Conservation (phyloP, 2,113 vertebrate genomes). For the Myxocyprinus asiaticus region DNA sequence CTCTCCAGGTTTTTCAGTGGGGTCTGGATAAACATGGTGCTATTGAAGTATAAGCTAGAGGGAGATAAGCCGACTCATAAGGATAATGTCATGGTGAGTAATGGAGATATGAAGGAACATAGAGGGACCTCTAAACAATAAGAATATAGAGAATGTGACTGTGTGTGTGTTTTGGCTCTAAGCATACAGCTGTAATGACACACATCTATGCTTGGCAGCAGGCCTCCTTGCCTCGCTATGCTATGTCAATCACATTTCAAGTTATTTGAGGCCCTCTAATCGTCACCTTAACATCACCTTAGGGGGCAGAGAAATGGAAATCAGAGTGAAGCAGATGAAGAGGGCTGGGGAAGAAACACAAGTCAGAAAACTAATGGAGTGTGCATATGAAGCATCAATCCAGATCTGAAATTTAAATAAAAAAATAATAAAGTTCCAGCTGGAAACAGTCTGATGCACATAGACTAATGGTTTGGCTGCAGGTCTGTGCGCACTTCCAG, state of each 20-base stretch:
- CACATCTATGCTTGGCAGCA: constrained; percentile 14
- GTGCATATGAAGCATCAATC: neutral
- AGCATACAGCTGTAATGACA: neutral
- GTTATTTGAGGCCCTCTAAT: constrained; percentile 7
- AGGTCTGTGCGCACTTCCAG: neutral
- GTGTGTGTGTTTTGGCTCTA: constrained; percentile 13
- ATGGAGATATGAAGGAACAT: too few species aligned
- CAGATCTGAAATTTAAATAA: constrained; percentile 2
- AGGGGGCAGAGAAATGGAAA: neutral
- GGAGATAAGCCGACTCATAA: too few species aligned
- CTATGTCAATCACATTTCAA: constrained; percentile 8
- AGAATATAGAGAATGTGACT: too few species aligned
- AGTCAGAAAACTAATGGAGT: constrained; percentile 9
- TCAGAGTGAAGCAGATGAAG: neutral
- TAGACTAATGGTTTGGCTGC: constrained; percentile 19
- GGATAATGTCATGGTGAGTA: too few species aligned
- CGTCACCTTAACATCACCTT: neutral
- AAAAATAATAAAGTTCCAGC: neutral
- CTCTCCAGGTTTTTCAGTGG: too few species aligned
- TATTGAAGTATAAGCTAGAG: too few species aligned
- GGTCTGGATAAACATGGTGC: too few species aligned
- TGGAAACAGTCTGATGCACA: constrained; percentile 1
- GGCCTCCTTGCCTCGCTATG: neutral
- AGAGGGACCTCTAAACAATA: too few species aligned
- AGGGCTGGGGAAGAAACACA: neutral